phyloP scores from a whole-genome alignment of 1,140 invertebrate genomes.

The Listronotus bonariensis region DNA sequence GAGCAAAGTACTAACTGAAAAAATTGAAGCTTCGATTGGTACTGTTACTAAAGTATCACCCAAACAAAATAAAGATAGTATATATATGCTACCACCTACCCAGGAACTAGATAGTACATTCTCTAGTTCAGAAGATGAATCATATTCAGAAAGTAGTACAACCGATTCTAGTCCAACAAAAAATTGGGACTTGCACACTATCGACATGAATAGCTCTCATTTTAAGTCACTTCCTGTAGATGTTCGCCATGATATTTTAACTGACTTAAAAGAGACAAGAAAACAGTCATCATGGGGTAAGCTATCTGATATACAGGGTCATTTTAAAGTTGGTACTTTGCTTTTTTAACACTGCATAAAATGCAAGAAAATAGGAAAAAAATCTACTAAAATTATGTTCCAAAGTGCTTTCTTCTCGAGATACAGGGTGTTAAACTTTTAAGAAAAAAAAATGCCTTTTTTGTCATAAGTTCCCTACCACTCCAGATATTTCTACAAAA shows the following conservation, averaged over 20 bases:
- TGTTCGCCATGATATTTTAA: conserved; percentile 89
- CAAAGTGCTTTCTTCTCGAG: too few species aligned
- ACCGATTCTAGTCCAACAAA: conserved; percentile 58
- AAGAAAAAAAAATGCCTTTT: too few species aligned
- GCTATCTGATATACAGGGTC: not conserved
- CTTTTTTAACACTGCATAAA: too few species aligned
- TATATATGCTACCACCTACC: conserved; percentile 71
- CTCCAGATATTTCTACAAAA: too few species aligned
- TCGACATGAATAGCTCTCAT: conserved; percentile 77
- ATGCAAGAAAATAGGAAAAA: too few species aligned
- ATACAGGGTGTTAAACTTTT: too few species aligned
- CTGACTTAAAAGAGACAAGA: conserved; percentile 87
- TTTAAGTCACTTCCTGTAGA: conserved; percentile 84
- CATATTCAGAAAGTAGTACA: conserved; percentile 25
- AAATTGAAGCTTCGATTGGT: conserved; percentile 59
- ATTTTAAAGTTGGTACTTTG: too few species aligned
- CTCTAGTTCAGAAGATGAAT: conserved; percentile 34
- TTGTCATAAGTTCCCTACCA: too few species aligned
- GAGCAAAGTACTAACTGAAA: conserved; percentile 62
- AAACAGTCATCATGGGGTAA: conserved; percentile 86
- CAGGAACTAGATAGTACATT: conserved; percentile 55
- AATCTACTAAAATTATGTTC: too few species aligned
- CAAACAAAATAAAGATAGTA: conserved; percentile 60
- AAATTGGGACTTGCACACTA: conserved; percentile 72
- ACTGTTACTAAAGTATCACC: conserved; percentile 15